Conservation (phyloP, 2,797 vertebrate genomes). For the Poecilia velifera region DNA sequence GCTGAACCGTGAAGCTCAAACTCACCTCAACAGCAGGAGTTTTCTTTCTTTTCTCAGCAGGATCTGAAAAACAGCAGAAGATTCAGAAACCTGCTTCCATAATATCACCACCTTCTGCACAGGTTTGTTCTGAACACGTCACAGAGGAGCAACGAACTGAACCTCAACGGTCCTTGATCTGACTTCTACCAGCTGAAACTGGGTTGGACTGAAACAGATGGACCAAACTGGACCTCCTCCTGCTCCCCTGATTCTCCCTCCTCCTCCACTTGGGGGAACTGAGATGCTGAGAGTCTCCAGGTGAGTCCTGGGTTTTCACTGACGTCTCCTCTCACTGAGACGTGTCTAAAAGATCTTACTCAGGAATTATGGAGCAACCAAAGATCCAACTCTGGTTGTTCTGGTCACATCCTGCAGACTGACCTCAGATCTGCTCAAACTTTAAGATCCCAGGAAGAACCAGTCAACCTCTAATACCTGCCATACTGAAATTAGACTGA, state of each 20-base stretch:
- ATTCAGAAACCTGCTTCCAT: background rate
- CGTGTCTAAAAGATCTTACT: background rate
- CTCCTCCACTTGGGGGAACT: background rate
- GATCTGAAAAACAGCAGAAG: constrained; percentile 1
- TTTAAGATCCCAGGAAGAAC: background rate
- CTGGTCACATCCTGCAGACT: no score
- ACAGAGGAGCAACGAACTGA: no score
- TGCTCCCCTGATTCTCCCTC: background rate
- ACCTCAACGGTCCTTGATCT: no score
- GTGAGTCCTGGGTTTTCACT: background rate
- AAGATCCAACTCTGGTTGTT: background rate
- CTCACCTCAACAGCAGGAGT: background rate
- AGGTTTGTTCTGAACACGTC: background rate
- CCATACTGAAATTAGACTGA: background rate
- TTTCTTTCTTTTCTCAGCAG: background rate
- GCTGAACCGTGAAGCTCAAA: background rate
- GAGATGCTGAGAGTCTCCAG: background rate
- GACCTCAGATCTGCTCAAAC: no score
- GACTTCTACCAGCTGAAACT: no score
- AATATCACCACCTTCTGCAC: background rate
- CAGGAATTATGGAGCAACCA: background rate
- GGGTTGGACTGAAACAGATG: background rate
- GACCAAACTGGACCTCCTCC: background rate
- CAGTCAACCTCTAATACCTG: background rate
- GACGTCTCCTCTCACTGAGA: background rate